A percentile compares a stretch with the other conserved stretches of the same genome.
phyloP scores from a whole-genome alignment of 37 sponge, comb jelly and placozoan genomes.

The Theonella swinhoei region DNA sequence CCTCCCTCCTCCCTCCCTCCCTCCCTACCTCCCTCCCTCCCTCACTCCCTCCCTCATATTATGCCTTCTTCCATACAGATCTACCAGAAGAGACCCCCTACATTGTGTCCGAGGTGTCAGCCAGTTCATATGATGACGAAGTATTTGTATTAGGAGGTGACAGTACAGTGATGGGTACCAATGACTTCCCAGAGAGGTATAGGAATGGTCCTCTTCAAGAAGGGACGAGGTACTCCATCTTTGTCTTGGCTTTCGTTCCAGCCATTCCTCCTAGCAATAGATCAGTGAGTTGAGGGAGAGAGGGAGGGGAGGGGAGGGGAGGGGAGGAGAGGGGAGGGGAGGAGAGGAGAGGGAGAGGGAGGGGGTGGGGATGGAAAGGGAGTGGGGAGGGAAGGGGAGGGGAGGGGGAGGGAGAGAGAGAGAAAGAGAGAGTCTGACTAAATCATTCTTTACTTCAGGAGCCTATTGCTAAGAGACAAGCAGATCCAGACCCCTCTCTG shows the following conservation, averaged over 20 bases:
- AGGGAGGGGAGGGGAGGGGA: no score
- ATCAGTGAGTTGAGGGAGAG: no score
- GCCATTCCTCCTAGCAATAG: no score
- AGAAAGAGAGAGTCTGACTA: no score
- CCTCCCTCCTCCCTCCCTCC: background rate
- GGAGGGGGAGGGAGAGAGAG: no score
- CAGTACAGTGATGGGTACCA: background rate
- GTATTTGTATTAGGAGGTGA: constrained; percentile 22
- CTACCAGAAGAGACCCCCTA: constrained; percentile 5
- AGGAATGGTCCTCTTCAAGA: constrained; percentile 15
- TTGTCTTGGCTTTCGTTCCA: constrained; percentile 40
- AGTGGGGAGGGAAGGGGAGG: no score
- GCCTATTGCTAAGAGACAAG: background rate
- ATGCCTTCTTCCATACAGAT: background rate
- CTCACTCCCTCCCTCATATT: no score
- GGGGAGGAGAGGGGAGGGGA: no score
- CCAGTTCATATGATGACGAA: background rate
- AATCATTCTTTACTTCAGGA: no score
- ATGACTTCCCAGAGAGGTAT: background rate
- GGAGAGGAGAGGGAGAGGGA: no score
- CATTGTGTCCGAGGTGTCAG: constrained; percentile 34
- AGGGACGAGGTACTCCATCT: constrained; percentile 16
- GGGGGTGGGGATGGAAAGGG: no score
- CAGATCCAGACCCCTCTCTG: background rate
- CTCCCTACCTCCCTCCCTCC: no score